Evolutionary conservation across 1,140 invertebrate species (phyloP).

Genomic region (Cyphomyrmex costatus): DNA sequence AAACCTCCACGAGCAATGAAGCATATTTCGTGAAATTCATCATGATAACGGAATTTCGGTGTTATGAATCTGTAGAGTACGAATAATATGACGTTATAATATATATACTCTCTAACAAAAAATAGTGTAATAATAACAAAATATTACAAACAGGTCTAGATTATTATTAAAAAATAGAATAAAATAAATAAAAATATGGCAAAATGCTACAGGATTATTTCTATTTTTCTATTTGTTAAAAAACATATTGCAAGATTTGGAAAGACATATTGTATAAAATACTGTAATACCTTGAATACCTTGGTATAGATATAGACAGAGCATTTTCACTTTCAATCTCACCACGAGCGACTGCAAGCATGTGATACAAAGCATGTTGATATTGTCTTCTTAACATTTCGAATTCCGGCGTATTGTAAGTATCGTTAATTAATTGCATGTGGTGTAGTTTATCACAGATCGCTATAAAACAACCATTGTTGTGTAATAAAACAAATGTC

Average conservation of each 20-base stretch:
- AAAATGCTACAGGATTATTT: no score
- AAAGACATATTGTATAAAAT: neutral
- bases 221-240: no score
- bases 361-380: slow-evolving; percentile 88
- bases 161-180: no score
- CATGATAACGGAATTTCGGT: slow-evolving; percentile 89
- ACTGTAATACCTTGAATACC: slow-evolving; percentile 67
- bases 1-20: slow-evolving; percentile 93
- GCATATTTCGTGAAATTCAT: slow-evolving; percentile 91
- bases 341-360: slow-evolving; percentile 87
- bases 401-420: slow-evolving; percentile 89
- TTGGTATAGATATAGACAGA: slow-evolving; percentile 68
- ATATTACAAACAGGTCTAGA: no score
- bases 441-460: slow-evolving; percentile 89
- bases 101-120: neutral
- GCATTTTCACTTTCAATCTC: slow-evolving; percentile 79
- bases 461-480: slow-evolving; percentile 79
- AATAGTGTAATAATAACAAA: no score
- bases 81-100: slow-evolving; percentile 9
- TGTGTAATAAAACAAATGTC: neutral
- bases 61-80: slow-evolving; percentile 57
- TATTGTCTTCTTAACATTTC: slow-evolving; percentile 89
- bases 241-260: neutral
- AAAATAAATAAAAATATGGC: no score
- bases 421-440: slow-evolving; percentile 90